Conservation (phyloP, 2,797 vertebrate species). For the Myotis planiceps region DNA sequence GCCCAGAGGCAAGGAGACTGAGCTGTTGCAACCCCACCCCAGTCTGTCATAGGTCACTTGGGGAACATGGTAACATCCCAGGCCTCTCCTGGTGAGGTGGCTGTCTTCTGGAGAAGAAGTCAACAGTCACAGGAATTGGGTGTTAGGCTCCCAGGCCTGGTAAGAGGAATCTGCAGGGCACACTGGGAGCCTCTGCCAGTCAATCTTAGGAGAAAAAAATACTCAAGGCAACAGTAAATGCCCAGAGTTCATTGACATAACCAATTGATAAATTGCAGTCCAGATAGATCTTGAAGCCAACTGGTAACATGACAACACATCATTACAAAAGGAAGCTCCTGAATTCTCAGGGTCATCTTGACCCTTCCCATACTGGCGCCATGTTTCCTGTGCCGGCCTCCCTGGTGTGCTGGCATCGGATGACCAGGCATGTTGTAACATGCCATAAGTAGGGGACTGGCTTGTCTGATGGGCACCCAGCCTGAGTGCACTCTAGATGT, state of each 20-base stretch:
- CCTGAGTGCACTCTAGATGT: too few species aligned
- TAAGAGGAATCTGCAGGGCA: neutral
- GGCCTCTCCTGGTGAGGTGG: neutral
- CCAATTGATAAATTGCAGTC: neutral
- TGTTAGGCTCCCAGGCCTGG: too few species aligned
- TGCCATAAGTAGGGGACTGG: fast-evolving
- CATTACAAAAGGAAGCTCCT: neutral
- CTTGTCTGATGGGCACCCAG: neutral
- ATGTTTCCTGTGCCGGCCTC: neutral
- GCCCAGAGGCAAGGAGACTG: neutral
- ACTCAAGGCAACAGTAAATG: neutral
- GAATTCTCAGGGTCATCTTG: neutral
- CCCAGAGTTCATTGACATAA: neutral
- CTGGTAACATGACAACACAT: neutral
- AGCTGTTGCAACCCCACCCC: neutral
- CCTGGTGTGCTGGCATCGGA: too few species aligned
- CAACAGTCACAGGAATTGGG: fast-evolving
- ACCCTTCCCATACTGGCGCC: neutral
- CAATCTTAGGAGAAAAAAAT: neutral
- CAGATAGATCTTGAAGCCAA: neutral
- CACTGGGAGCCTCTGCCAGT: neutral
- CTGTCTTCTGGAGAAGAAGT: neutral
- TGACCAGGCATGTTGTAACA: fast-evolving
- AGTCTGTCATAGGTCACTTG: neutral
- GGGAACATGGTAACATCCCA: neutral